phyloP scores from a whole-genome alignment of 2,888 invertebrate species.

The Macropis europaea region DNA sequence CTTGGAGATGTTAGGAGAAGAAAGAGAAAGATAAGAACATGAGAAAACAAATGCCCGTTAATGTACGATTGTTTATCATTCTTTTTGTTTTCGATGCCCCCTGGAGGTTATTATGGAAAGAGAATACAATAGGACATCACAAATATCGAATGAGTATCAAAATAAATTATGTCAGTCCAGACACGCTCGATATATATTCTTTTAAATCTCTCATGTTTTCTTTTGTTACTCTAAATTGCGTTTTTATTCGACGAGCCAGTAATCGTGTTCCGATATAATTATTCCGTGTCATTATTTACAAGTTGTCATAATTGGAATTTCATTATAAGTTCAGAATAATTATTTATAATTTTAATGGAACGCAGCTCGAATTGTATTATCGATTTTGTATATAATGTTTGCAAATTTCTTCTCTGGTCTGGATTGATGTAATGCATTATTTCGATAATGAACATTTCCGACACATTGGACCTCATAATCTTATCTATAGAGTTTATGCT shows the following conservation, averaged over 20 bases:
- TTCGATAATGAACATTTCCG: conserved; percentile 21
- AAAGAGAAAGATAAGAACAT: conserved; percentile 56
- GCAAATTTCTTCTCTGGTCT: conserved; percentile 2
- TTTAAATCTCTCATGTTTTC: background rate
- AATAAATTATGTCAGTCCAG: conserved; percentile 47
- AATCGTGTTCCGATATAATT: background rate
- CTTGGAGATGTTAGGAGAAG: conserved; percentile 71
- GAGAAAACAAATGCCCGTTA: conserved; percentile 44
- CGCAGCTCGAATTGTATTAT: too few relatives aligned
- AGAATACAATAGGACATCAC: conserved; percentile 65
- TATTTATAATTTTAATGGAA: too few relatives aligned
- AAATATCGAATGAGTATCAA: conserved; percentile 26
- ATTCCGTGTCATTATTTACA: background rate
- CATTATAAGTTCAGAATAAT: background rate
- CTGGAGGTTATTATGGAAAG: conserved; percentile 66
- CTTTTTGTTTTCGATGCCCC: conserved; percentile 63
- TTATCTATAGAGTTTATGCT: conserved; percentile 57
- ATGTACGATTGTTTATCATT: conserved; percentile 30
- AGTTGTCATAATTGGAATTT: background rate
- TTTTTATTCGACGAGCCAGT: background rate
- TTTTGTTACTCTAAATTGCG: background rate
- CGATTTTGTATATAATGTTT: background rate
- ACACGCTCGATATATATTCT: conserved; percentile 3
- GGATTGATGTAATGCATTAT: conserved; percentile 42
- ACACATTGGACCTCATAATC: conserved; percentile 49